These are phyloP conservation scores for Latrodectus hesperus DNA, from an alignment of 2,888 invertebrate species.

Conservation along the genomic window DNA sequence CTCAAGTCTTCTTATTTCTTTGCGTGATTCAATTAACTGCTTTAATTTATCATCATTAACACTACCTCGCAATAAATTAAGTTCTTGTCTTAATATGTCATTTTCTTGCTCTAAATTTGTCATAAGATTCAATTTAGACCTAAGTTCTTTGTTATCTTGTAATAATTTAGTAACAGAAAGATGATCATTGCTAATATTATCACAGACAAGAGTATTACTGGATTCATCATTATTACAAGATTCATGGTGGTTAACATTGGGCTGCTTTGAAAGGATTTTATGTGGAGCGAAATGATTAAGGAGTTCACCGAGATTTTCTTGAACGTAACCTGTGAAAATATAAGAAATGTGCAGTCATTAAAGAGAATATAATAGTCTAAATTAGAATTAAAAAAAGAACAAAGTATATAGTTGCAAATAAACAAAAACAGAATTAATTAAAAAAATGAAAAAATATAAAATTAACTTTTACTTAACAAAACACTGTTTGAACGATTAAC, in stretches of 20 bases:
- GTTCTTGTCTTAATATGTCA: constrained; percentile 59
- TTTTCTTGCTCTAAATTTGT: constrained; percentile 63
- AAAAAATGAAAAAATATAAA: too few species aligned
- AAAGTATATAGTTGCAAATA: too few species aligned
- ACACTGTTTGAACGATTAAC: too few species aligned
- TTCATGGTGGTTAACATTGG: constrained; percentile 23
- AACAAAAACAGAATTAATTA: too few species aligned
- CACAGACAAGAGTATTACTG: constrained; percentile 48
- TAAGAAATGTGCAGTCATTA: too few species aligned
- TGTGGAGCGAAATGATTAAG: constrained; percentile 37
- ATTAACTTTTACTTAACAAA: too few species aligned
- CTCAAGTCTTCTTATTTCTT: constrained; percentile 57
- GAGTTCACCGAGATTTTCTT: constrained; percentile 56
- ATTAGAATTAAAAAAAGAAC: neutral
- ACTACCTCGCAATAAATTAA: constrained; percentile 33
- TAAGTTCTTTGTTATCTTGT: constrained; percentile 62
- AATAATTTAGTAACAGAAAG: constrained; percentile 44
- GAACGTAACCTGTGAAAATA: constrained; percentile 39
- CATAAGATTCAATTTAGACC: constrained; percentile 55
- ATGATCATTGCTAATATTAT: constrained; percentile 54
- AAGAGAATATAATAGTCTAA: neutral
- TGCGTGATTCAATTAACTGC: constrained; percentile 56
- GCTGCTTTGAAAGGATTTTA: constrained; percentile 28
- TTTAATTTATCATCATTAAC: constrained; percentile 41
- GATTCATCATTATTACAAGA: constrained; percentile 45